Evolutionary conservation across 2,888 invertebrate genomes (phyloP), one percentile per base, ranked within the genome.

Genomic region (Lithophane semibrunnea): DNA sequence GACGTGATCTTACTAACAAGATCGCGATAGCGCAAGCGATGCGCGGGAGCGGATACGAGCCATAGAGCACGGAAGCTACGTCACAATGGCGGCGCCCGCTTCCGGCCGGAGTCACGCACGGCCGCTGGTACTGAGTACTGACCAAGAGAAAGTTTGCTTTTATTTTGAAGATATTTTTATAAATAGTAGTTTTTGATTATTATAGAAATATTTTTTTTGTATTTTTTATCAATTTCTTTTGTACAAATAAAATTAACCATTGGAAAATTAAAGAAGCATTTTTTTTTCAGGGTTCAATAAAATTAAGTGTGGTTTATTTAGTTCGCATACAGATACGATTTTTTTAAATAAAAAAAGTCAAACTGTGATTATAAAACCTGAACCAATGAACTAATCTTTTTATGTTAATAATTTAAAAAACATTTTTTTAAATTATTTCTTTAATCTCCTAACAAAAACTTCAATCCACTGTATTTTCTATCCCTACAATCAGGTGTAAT

Each of bases 81-180:
- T 88, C 85, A 90, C 88, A 90, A 91, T 91, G 88, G 91, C 90
- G 88, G 88, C 89, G 90, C 88, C 93, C 92, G 92, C 91, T 92
- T 92, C 92, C 94, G 93, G 92, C 89, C 84, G 85, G 86, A 92
- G 95, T 95, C 94, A 96, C 95, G 95, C 95, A 94, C 91, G 91
- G 90, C 69, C 79, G 84, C 67, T 79, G 63, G 88, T 90, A 67
- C 61, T 49, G 49, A 66, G 52, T 71, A 90, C 89, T 90, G 90
- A 89, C 87, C 89, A 80, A 83, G 84, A 75, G 84, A 89, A 86
- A 88, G 84, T 86, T 80, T 54, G 37, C 68, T 84, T 82, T 83
- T 79, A 85, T 82, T 81, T 56, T 47, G 80, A 68, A 75, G 10
- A n/a, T n/a, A 16, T 56, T 56, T 56, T 56, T 56, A 56, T 56